A percentile compares a stretch with the other conserved stretches of the same genome.
phyloP scores from a whole-genome alignment of 2,888 invertebrate species.

The Cabera pusaria region DNA sequence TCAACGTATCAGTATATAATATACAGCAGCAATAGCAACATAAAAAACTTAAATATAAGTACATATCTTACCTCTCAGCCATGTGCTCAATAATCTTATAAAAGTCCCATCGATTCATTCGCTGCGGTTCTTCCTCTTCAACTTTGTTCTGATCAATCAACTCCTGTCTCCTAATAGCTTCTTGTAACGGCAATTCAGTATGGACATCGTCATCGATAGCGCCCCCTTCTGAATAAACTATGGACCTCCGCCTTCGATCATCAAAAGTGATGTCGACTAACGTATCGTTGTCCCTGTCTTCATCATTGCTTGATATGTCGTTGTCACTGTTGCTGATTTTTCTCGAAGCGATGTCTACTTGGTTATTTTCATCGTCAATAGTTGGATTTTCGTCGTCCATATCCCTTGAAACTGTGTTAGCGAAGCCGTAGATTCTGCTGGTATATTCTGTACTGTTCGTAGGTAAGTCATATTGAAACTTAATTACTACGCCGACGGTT shows the following conservation, averaged over 20 bases:
- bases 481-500: constrained; percentile 86
- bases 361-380: constrained; percentile 35
- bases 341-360: constrained; percentile 40
- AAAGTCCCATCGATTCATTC: constrained; percentile 85
- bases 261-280: constrained; percentile 71
- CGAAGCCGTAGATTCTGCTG: constrained; percentile 73
- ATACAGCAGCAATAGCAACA: too few relatives aligned
- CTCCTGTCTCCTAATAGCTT: constrained; percentile 78
- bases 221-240: constrained; percentile 66
- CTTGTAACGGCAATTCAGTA: constrained; percentile 61
- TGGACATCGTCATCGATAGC: constrained; percentile 36
- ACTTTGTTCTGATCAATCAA: constrained; percentile 60
- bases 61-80: constrained; percentile 78
- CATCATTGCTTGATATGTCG: constrained; percentile 29
- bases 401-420: constrained; percentile 66
- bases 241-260: constrained; percentile 56
- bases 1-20: too few relatives aligned
- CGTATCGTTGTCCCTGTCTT: constrained; percentile 54
- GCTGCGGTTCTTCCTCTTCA: constrained; percentile 57
- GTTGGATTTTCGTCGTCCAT: constrained; percentile 51
- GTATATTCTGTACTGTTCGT: constrained; percentile 85
- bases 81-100: constrained; percentile 85
- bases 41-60: too few relatives aligned
- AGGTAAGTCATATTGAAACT: constrained; percentile 87
- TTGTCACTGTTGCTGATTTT: constrained; percentile 36